Evolutionary conservation across 1,140 invertebrate genomes (phyloP).

Genomic region (Neomicropteryx cornuta): DNA sequence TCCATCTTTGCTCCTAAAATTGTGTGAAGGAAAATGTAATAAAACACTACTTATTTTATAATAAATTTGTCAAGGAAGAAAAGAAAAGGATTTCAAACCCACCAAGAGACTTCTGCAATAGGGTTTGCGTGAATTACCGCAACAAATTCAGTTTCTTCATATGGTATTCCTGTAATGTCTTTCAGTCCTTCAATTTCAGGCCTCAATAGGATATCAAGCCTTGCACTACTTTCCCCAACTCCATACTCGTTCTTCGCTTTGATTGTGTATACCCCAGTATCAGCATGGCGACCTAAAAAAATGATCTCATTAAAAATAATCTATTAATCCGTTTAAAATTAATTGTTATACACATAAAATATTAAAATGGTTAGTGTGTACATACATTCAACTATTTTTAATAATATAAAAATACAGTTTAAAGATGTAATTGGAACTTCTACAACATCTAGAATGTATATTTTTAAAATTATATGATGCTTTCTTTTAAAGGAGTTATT

Average conservation of each 20-base stretch:
- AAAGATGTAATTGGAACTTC: no score
- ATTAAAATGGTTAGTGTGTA: no score
- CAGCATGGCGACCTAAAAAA: constrained; percentile 47
- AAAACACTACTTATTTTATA: neutral
- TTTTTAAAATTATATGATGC: no score
- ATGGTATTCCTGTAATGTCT: constrained; percentile 59
- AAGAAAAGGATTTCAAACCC: constrained; percentile 17
- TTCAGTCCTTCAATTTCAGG: constrained; percentile 65
- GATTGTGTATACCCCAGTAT: constrained; percentile 74
- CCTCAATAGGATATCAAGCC: constrained; percentile 59
- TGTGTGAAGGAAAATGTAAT: neutral
- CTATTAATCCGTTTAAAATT: no score
- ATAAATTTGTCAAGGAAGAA: neutral
- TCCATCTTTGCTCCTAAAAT: constrained; percentile 48
- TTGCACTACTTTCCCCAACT: constrained; percentile 52
- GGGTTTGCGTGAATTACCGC: constrained; percentile 67
- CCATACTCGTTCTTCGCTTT: constrained; percentile 69
- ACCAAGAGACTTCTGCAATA: constrained; percentile 66
- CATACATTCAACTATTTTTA: no score
- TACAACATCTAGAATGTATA: no score
- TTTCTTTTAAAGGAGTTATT: no score
- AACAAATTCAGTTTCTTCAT: constrained; percentile 58
- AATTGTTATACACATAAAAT: no score
- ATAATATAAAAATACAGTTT: no score
- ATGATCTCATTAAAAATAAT: no score